phyloP scores from a whole-genome alignment of 1,140 invertebrate genomes.

The Trichomalopsis sarcophagae region DNA sequence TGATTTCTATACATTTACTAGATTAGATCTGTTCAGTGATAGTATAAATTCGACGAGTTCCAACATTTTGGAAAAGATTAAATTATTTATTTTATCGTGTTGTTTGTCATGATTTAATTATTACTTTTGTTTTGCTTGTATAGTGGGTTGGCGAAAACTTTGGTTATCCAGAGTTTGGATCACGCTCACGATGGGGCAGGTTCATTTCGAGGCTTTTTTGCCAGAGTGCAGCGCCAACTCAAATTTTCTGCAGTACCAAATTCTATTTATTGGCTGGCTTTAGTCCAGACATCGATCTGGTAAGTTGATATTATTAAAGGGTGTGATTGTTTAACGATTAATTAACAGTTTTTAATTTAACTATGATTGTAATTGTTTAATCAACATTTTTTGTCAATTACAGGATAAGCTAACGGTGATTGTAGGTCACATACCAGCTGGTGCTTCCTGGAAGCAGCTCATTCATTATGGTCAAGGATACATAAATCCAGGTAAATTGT shows the following conservation, averaged over 20 bases:
- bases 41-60: too few relatives aligned
- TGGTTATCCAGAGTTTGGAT: slow-evolving; percentile 66
- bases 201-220: slow-evolving; percentile 71
- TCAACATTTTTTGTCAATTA: not conserved
- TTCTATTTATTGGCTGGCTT: slow-evolving; percentile 78
- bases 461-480: slow-evolving; percentile 81
- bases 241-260: slow-evolving; percentile 77
- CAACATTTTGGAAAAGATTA: too few relatives aligned
- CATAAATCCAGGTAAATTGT: slow-evolving; percentile 67
- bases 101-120: not conserved
- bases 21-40: too few relatives aligned
- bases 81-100: too few relatives aligned
- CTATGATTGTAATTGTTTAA: too few relatives aligned
- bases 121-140: slow-evolving; percentile 23
- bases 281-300: slow-evolving; percentile 61
- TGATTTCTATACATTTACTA: too few relatives aligned
- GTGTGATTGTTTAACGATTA: not conserved
- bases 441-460: slow-evolving; percentile 85
- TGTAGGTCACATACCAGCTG: slow-evolving; percentile 85
- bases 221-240: slow-evolving; percentile 70
- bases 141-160: slow-evolving; percentile 70
- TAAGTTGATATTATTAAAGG: slow-evolving; percentile 8
- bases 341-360: too few relatives aligned
- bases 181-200: slow-evolving; percentile 64
- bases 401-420: slow-evolving; percentile 83